phyloP scores from a whole-genome alignment of 2,113 vertebrate genomes.

The Gymnarchus niloticus region DNA sequence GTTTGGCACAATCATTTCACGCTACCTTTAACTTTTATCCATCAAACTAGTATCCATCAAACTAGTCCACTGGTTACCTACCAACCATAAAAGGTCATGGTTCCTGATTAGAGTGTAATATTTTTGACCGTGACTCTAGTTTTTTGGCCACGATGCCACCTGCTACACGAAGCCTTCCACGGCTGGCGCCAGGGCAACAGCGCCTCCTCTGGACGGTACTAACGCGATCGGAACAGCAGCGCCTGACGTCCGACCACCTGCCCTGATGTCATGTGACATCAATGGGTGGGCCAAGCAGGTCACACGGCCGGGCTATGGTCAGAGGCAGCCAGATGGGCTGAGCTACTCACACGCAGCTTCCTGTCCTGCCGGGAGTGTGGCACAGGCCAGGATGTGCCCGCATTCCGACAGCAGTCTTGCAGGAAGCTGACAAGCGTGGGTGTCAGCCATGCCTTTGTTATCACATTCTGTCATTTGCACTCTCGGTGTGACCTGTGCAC shows the following conservation, averaged over 20 bases:
- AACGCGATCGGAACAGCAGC: background rate
- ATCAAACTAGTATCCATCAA: background rate
- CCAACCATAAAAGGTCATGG: background rate
- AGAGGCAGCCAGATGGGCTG: background rate
- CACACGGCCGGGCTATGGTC: background rate
- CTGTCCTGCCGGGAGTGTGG: constrained; percentile 26
- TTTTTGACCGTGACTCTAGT: background rate
- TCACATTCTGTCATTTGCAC: background rate
- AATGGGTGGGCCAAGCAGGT: background rate
- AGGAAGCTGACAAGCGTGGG: constrained; percentile 34
- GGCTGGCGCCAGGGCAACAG: background rate
- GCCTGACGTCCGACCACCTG: background rate
- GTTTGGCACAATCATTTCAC: background rate
- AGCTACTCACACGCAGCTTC: constrained; percentile 23
- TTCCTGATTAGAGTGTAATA: background rate
- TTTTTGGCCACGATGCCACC: background rate
- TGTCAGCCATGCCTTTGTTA: constrained; percentile 8
- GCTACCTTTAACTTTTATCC: background rate
- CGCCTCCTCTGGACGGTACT: background rate
- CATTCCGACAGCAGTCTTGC: constrained; percentile 37
- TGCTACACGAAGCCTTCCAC: background rate
- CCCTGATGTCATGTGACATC: background rate
- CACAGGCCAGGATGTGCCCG: constrained; percentile 35
- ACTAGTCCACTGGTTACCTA: background rate
- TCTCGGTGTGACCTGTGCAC: background rate